Conservation (phyloP, 1,140 invertebrate species). For the Sycobia sp. region DNA sequence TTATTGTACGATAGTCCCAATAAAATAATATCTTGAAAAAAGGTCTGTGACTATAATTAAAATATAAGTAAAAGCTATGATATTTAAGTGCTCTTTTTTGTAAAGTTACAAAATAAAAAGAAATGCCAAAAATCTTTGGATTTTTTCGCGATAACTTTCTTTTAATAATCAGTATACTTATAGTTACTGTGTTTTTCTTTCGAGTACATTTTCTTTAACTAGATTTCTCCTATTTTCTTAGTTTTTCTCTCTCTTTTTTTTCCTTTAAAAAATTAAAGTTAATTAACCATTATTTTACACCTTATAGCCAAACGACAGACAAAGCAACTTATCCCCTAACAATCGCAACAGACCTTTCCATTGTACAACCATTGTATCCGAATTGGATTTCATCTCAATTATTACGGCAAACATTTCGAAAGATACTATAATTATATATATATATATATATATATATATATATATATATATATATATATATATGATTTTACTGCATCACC, state of each 20-base stretch:
- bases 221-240: too few species aligned
- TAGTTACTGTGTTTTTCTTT: not conserved
- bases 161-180: not conserved
- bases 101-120: not conserved
- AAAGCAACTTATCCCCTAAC: not conserved
- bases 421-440: too few species aligned
- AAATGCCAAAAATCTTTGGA: constrained; percentile 25
- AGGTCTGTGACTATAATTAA: too few species aligned
- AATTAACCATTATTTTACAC: too few species aligned
- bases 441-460: too few species aligned
- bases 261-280: constrained; percentile 8
- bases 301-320: not conserved
- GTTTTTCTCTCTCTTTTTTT: too few species aligned
- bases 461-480: too few species aligned
- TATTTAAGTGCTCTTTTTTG: too few species aligned
- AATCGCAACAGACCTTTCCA: not conserved
- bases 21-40: too few species aligned
- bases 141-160: constrained; percentile 6
- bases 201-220: not conserved
- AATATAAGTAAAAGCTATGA: too few species aligned
- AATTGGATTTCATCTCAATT: not conserved
- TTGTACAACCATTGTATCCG: not conserved
- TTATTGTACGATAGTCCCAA: too few species aligned
- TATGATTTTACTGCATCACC: not conserved
- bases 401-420: too few species aligned